Evolutionary conservation across 2,888 invertebrate genomes (phyloP), one percentile per base, ranked within the genome.

Genomic region (Sinelater perroti): DNA sequence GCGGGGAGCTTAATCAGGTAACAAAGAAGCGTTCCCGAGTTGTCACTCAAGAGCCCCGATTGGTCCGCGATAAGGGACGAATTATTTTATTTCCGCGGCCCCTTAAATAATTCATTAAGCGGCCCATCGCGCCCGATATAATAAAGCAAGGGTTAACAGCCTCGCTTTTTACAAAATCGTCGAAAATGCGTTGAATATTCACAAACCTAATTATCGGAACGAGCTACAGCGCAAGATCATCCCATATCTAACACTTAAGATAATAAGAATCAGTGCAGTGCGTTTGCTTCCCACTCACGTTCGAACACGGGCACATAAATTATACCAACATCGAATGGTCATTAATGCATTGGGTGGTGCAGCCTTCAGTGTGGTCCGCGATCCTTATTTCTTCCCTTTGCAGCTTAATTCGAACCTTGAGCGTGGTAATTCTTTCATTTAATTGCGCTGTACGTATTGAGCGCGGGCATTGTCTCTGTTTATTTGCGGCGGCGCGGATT

Each of bases 261-360:
- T 75, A 74, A 75, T 74, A 71, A 71, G 70, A 70, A 72, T 66
- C 70, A 62, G 64, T 69, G 66, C 65, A 61, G 66, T 69, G 67
- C 69, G 67, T 71, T 72, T 62, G 65, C 72, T 71, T 70, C 73
- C 73, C 74, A 73, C 73, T 72, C 73, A 70, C 70, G 70, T 70
- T 65, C 66, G 62, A 62, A 62, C 64, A 62, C 66, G 69, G 68
- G 62, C 68, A 69, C 72, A 75, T 77, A 77, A 77, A 77, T 76
- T 76, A 76, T 75, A 71, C 69, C 70, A 74, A 76, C 76, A 76
- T 76, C 75, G 75, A 76, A 75, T 72, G 73, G 75, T 77, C 77
- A 76, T 77, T 77, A 77, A 76, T 73, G 73, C 69, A 67, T 71
- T 72, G 75, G 75, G 75, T 74, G 75, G 75, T 71, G 68, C 68